Evolutionary conservation across 92 coral and sea anemone species (phyloP).

Genomic region (Zoanthus sansibaricus): DNA sequence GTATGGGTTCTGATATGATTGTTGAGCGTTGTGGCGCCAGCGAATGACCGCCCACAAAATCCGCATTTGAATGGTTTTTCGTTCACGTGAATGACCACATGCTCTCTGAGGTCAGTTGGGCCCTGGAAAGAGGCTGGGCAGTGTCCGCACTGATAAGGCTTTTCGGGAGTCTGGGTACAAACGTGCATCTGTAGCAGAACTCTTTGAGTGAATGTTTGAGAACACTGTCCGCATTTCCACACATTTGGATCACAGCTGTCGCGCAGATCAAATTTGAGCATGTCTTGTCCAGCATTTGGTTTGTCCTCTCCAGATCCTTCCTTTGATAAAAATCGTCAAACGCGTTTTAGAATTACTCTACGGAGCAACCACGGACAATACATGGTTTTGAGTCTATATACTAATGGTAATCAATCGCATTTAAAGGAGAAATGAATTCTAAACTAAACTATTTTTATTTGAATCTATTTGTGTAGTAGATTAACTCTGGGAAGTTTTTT

Average conservation of each 20-base stretch:
- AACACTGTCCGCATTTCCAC: constrained; percentile 98
- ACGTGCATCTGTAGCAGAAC: constrained; percentile 98
- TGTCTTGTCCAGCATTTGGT: constrained; percentile 49
- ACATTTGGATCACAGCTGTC: constrained; percentile 77
- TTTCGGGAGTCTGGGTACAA: constrained; percentile 88
- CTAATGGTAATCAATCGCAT: no score
- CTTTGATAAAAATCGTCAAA: neutral
- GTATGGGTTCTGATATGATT: constrained; percentile 98
- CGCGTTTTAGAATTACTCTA: neutral
- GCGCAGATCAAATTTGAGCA: constrained; percentile 53
- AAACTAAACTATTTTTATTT: no score
- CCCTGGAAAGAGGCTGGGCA: constrained; percentile 94
- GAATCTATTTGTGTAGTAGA: no score
- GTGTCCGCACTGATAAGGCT: constrained; percentile 97
- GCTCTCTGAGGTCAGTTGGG: constrained; percentile 91
- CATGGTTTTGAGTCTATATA: no score
- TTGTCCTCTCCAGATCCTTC: constrained; percentile 56
- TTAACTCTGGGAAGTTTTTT: no score
- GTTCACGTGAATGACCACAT: constrained; percentile 95
- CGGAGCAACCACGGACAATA: no score
- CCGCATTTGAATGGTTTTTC: constrained; percentile 99
- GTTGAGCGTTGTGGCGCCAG: constrained; percentile 98
- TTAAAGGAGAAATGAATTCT: no score
- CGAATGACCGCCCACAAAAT: constrained; percentile 94
- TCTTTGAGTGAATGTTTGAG: constrained; percentile 91